Conservation (phyloP, 2,888 invertebrate genomes). For the Esperia sulphurella region DNA sequence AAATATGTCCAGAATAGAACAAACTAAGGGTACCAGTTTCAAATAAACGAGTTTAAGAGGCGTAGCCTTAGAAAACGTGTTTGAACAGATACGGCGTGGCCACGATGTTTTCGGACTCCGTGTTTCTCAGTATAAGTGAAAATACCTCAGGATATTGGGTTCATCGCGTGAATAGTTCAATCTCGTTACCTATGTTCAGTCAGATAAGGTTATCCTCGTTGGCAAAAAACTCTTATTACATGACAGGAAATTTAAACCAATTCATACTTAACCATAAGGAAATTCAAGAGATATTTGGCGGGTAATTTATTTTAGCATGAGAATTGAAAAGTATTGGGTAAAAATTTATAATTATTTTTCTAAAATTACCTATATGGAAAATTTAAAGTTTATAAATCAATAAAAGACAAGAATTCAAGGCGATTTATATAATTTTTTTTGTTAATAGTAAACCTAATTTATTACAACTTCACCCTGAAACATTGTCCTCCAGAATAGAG, state of each 20-base stretch:
- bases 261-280: constrained; percentile 32
- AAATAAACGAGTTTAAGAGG: too few relatives aligned
- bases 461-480: not conserved
- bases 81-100: not conserved
- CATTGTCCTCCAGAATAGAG: not conserved
- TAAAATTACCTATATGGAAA: too few relatives aligned
- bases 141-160: constrained; percentile 50
- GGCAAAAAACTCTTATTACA: constrained; percentile 40
- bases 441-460: not conserved
- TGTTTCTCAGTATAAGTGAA: constrained; percentile 25
- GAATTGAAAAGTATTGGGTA: too few relatives aligned
- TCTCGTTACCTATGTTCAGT: constrained; percentile 40
- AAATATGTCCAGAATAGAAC: too few relatives aligned
- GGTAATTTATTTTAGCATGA: not conserved
- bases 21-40: too few relatives aligned
- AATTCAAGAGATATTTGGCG: constrained; percentile 12
- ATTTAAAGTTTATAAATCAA: not conserved
- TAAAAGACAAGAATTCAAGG: not conserved
- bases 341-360: too few relatives aligned
- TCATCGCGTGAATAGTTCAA: constrained; percentile 43
- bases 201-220: constrained; percentile 42
- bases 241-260: constrained; percentile 41
- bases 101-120: not conserved
- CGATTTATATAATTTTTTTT: not conserved
- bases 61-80: not conserved